Percentiles rank a stretch among this genome's conserved stretches.
These are phyloP conservation scores for Hexactinellida sp. DNA, from an alignment of 37 sponge, comb jelly and placozoan species.

Conservation along the genomic window DNA sequence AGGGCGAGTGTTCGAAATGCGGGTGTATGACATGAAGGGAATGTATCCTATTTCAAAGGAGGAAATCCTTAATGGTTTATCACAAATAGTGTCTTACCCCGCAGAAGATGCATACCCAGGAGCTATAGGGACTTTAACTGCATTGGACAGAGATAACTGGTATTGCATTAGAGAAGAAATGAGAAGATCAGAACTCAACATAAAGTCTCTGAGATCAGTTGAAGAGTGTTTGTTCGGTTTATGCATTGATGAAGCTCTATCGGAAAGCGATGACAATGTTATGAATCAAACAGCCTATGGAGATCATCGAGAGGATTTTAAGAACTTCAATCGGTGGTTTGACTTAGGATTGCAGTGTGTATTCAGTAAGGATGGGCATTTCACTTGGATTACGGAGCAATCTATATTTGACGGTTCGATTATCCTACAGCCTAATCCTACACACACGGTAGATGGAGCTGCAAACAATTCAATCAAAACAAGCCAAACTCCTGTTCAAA, in stretches of 20 bases:
- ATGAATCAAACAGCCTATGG: background rate
- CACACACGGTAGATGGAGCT: background rate
- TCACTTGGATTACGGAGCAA: background rate
- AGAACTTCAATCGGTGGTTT: background rate
- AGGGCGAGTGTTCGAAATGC: conserved; percentile 22
- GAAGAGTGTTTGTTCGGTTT: conserved; percentile 1
- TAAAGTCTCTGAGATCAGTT: background rate
- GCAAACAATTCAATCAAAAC: background rate
- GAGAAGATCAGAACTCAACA: background rate
- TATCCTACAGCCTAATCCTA: background rate
- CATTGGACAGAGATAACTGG: background rate
- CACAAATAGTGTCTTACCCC: background rate
- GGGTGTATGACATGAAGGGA: background rate
- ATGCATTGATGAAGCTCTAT: background rate
- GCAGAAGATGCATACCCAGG: background rate
- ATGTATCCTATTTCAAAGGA: background rate
- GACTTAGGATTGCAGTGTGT: background rate
- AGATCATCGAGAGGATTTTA: background rate
- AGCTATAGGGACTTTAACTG: background rate
- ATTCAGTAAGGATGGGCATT: background rate
- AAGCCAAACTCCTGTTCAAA: background rate
- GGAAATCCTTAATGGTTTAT: background rate
- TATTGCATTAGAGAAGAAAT: background rate
- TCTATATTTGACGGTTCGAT: background rate
- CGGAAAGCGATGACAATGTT: background rate